These are phyloP conservation scores for Hydropsyche betteni DNA, from an alignment of 2,888 invertebrate genomes.

Conservation along the genomic window DNA sequence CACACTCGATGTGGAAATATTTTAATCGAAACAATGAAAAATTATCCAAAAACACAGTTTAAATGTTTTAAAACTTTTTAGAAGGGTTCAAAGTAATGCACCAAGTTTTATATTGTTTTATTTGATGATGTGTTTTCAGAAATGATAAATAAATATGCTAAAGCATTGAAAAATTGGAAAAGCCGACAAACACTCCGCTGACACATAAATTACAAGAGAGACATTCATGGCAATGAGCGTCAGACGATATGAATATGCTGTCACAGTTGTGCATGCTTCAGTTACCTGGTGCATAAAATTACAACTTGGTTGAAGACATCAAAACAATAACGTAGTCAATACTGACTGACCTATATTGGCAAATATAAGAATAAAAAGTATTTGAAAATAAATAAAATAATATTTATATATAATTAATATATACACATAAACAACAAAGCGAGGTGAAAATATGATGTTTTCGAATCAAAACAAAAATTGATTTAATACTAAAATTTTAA, in stretches of 20 bases:
- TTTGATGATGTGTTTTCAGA: too few relatives aligned
- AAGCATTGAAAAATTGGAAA: too few relatives aligned
- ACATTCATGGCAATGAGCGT: constrained; percentile 4
- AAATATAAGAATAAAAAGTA: constrained; percentile 36
- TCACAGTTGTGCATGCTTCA: constrained; percentile 28
- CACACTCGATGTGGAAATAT: too few relatives aligned
- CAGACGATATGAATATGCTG: constrained; percentile 10
- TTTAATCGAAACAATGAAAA: too few relatives aligned
- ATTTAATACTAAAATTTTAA: background rate
- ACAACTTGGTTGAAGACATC: constrained; percentile 49
- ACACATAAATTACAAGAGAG: background rate
- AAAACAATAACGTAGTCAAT: constrained; percentile 48
- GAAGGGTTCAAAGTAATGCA: too few relatives aligned
- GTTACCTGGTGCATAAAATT: constrained; percentile 45
- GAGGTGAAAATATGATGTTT: constrained; percentile 7
- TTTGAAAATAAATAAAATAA: background rate
- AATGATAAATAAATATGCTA: too few relatives aligned
- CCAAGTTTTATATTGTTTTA: too few relatives aligned
- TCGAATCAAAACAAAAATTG: background rate
- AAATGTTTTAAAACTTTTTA: too few relatives aligned
- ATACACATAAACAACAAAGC: constrained; percentile 22
- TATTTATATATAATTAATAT: background rate
- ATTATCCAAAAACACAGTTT: too few relatives aligned
- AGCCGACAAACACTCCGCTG: too few relatives aligned
- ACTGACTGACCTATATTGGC: constrained; percentile 46